Evolutionary conservation across 1,140 invertebrate species (phyloP).

Genomic region (Caenorhabditis remanei): DNA sequence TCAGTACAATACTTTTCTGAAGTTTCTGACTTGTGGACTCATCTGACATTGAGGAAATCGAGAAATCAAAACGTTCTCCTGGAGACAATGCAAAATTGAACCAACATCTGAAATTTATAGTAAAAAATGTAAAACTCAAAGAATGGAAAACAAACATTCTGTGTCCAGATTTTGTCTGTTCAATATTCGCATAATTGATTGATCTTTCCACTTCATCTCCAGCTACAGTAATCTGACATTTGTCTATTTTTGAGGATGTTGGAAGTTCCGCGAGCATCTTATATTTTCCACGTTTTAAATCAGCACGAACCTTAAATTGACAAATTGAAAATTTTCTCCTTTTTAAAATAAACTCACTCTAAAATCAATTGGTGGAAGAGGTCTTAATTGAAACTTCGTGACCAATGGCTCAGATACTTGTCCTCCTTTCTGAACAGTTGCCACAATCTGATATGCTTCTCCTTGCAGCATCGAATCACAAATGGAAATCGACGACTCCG

Average conservation of each 20-base stretch:
- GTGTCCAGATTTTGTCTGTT: slow-evolving; percentile 52
- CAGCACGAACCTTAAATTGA: slow-evolving; percentile 64
- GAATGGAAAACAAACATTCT: neutral
- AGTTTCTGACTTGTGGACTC: slow-evolving; percentile 69
- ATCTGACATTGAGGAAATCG: slow-evolving; percentile 69
- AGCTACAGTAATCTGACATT: slow-evolving; percentile 64
- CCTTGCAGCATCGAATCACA: slow-evolving; percentile 68
- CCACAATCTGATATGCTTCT: slow-evolving; percentile 71
- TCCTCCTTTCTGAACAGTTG: slow-evolving; percentile 72
- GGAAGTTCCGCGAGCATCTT: slow-evolving; percentile 65
- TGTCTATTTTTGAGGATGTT: slow-evolving; percentile 62
- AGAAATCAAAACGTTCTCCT: slow-evolving; percentile 74
- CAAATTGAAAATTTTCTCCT: neutral
- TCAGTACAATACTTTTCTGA: slow-evolving; percentile 69
- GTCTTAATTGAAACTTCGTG: slow-evolving; percentile 70
- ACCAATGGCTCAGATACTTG: slow-evolving; percentile 71
- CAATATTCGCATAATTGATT: slow-evolving; percentile 52
- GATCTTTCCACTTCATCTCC: slow-evolving; percentile 64
- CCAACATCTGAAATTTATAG: slow-evolving; percentile 64
- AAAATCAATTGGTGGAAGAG: slow-evolving; percentile 71
- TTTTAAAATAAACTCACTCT: slow-evolving; percentile 36
- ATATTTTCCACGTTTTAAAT: slow-evolving; percentile 71
- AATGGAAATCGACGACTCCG: slow-evolving; percentile 63
- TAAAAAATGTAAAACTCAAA: neutral
- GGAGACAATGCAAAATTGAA: slow-evolving; percentile 69